Evolutionary conservation across 2,113 vertebrate genomes (phyloP).

Genomic region (Phodopus roborovskii): DNA sequence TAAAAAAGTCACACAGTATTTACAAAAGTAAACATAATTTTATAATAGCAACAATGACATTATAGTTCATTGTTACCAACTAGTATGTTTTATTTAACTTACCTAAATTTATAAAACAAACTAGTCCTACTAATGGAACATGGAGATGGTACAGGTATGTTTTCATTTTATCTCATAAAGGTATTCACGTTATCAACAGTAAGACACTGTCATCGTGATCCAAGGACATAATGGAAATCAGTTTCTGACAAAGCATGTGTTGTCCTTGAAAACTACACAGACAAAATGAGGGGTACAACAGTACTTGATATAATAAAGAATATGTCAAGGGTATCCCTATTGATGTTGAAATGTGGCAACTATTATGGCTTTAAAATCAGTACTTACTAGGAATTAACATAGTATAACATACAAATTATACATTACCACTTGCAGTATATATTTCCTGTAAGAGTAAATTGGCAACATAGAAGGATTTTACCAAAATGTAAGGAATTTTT

Average conservation of each 20-base stretch:
- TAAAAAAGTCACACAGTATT: neutral
- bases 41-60: neutral
- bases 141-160: conserved; percentile 45
- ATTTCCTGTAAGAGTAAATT: neutral
- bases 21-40: neutral
- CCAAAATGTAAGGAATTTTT: neutral
- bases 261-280: conserved; percentile 71
- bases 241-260: neutral
- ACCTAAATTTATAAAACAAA: conserved; percentile 38
- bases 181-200: conserved; percentile 50
- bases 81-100: neutral
- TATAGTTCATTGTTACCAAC: conserved; percentile 45
- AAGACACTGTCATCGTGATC: conserved; percentile 54
- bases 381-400: neutral
- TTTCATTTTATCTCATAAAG: conserved; percentile 66
- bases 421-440: neutral
- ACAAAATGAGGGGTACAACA: conserved; percentile 24
- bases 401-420: neutral
- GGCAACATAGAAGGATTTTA: neutral
- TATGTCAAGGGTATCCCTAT: conserved; percentile 14
- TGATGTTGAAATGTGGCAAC: conserved; percentile 22
- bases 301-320: neutral
- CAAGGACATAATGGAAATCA: conserved; percentile 75
- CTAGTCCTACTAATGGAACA: conserved; percentile 63
- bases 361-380: neutral